phyloP scores from a whole-genome alignment of 2,797 vertebrate species.

The Graptemys geographica region DNA sequence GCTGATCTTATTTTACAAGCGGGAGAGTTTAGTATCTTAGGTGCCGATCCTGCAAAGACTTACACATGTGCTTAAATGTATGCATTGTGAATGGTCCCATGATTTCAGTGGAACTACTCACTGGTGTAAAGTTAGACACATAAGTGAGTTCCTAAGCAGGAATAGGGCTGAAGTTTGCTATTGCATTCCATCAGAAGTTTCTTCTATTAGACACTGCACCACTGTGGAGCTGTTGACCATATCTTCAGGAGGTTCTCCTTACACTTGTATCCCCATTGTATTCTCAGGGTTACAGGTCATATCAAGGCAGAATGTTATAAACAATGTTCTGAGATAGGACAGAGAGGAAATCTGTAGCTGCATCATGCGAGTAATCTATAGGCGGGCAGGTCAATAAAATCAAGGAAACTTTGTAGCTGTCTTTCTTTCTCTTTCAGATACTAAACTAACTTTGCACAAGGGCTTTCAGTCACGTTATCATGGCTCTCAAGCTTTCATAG shows the following conservation, averaged over 20 bases:
- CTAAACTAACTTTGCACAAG: background rate
- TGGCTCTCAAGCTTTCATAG: background rate
- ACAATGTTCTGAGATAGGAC: background rate
- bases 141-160: slow-evolving; percentile 2
- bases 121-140: slow-evolving; percentile 34
- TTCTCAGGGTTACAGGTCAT: background rate
- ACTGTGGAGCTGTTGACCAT: background rate
- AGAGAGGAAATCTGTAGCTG: background rate
- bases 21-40: slow-evolving; percentile 42
- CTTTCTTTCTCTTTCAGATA: background rate
- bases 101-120: slow-evolving; percentile 22
- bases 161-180: background rate
- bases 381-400: background rate
- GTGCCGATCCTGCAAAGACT: slow-evolving; percentile 61
- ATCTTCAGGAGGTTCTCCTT: background rate
- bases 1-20: slow-evolving; percentile 54
- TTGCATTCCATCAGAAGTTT: background rate
- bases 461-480: background rate
- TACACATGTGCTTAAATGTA: slow-evolving; percentile 26
- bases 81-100: slow-evolving; percentile 17
- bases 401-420: background rate
- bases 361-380: background rate
- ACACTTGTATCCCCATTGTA: background rate
- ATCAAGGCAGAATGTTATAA: background rate
- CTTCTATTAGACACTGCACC: background rate